A percentile compares a stretch with the other conserved stretches of the same genome.
Evolutionary conservation across 2,797 vertebrate genomes (phyloP).

Genomic region (Spinibarbus caldwelli): DNA sequence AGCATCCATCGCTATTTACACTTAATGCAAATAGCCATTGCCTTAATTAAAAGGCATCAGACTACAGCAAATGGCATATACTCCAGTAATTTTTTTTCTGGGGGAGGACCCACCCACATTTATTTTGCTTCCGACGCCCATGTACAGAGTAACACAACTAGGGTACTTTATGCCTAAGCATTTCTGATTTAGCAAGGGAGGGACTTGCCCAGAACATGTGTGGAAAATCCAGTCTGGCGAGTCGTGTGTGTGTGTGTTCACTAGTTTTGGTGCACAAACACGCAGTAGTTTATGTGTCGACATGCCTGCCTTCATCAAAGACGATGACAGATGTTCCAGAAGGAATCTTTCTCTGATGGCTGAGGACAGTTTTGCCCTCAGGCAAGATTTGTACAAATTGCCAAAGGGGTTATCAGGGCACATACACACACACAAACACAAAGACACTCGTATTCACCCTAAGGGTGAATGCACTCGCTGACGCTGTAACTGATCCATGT

Average conservation of each 20-base stretch:
- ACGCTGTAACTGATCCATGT: constrained; percentile 59
- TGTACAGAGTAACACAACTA: constrained; percentile 5
- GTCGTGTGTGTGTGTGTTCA: constrained; percentile 55
- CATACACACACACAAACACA: constrained; percentile 33
- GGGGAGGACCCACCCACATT: too few species aligned
- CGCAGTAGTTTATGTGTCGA: constrained; percentile 62
- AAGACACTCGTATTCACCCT: constrained; percentile 23
- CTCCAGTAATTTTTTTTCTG: too few species aligned
- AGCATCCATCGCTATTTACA: too few species aligned
- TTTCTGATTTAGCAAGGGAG: constrained; percentile 51
- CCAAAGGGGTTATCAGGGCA: constrained; percentile 47
- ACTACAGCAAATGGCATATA: too few species aligned
- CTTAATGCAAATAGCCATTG: too few species aligned
- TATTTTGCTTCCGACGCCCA: too few species aligned
- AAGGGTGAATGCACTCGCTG: constrained; percentile 48
- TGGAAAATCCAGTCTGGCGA: constrained; percentile 70
- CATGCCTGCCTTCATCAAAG: constrained; percentile 65
- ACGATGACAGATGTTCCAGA: constrained; percentile 71
- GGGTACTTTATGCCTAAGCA: constrained; percentile 24
- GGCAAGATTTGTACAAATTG: constrained; percentile 64
- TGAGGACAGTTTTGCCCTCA: constrained; percentile 61
- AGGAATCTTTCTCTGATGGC: constrained; percentile 60
- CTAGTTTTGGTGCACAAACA: constrained; percentile 46
- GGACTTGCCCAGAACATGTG: constrained; percentile 53
- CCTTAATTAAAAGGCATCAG: too few species aligned